phyloP scores from a whole-genome alignment of 2,888 invertebrate genomes.

The Andrena praecox region DNA sequence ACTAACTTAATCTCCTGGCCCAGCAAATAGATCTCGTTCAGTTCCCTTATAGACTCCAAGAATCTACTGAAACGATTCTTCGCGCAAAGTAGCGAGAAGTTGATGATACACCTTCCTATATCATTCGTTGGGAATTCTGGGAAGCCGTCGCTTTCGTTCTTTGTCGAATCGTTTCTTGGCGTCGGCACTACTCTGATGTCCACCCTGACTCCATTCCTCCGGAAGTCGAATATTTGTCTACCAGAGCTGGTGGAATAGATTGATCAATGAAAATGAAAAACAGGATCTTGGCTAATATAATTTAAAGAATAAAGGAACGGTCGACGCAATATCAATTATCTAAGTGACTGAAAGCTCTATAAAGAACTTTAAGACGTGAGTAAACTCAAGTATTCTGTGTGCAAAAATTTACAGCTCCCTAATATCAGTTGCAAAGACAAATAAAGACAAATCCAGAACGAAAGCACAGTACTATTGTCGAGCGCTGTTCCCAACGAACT shows the following conservation, averaged over 20 bases:
- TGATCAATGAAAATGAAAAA: background rate
- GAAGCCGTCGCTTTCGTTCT: slow-evolving; percentile 81
- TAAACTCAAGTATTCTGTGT: background rate
- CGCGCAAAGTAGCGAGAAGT: slow-evolving; percentile 87
- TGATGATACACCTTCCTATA: slow-evolving; percentile 85
- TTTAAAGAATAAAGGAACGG: background rate
- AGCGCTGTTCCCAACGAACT: slow-evolving; percentile 43
- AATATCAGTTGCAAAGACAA: background rate
- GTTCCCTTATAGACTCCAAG: slow-evolving; percentile 86
- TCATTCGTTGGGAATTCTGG: slow-evolving; percentile 86
- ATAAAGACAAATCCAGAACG: background rate
- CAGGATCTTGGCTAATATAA: background rate
- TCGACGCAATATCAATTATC: background rate
- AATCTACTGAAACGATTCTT: slow-evolving; percentile 87
- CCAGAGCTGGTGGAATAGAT: slow-evolving; percentile 25
- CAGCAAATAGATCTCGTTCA: slow-evolving; percentile 86
- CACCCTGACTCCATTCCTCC: slow-evolving; percentile 78
- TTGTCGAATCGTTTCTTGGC: slow-evolving; percentile 35
- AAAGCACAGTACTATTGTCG: slow-evolving; percentile 26
- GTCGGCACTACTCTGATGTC: slow-evolving; percentile 77
- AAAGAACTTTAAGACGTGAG: no score
- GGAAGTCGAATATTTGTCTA: slow-evolving; percentile 77
- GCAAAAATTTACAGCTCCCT: background rate
- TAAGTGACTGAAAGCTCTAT: no score
- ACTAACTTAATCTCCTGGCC: slow-evolving; percentile 87